Evolutionary conservation across 1,140 invertebrate genomes (phyloP), one percentile per base, ranked within the genome.

Genomic region (Papilio xuthus): DNA sequence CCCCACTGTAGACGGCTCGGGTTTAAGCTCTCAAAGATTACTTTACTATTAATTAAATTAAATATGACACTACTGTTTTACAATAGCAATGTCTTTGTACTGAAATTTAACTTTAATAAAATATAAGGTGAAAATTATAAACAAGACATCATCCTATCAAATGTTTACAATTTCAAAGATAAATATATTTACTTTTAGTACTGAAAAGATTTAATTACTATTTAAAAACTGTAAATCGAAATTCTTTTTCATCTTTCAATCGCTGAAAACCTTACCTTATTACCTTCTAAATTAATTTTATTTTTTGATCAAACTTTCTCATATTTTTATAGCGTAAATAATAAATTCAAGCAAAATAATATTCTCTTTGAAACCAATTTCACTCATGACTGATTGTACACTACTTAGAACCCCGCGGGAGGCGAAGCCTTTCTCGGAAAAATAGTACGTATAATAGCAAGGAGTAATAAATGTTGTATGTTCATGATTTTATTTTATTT

Each of bases 311-410:
- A 63, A 63, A 26, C 9, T 44, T 18, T n/a, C n/a, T 63, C 26
- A 28, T 63, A 63, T 63, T 63, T 63, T 63, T 63, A 63, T 15
- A 63, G 23, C 60, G 12, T 63, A 28, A 63, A 63, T 63, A 63
- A 63, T 63, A 63, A 63, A 63, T 63, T 28, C 23, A 63, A 63
- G 60, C 60, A 63, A 63, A 63, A 63, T 63, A 63, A 63, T 28
- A 28, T 63, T 63, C 60, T 63, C 60, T 63, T 63, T 63, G 60
- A 63, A 63, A 63, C 23, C 60, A 63, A 63, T 63, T 63, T 63
- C 60, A 28, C 60, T 63, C 60, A 10, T 63, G 60, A 63, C 60
- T 63, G 60, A 63, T 28, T 63, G 60, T 63, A 63, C 60, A 63
- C 60, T 26, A 63, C 60, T 63, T 28, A 63, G 23, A 23, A 4